Base-by-base conservation (phyloP, 2,888 invertebrate genomes). In the Protophormia terraenovae region DNA sequence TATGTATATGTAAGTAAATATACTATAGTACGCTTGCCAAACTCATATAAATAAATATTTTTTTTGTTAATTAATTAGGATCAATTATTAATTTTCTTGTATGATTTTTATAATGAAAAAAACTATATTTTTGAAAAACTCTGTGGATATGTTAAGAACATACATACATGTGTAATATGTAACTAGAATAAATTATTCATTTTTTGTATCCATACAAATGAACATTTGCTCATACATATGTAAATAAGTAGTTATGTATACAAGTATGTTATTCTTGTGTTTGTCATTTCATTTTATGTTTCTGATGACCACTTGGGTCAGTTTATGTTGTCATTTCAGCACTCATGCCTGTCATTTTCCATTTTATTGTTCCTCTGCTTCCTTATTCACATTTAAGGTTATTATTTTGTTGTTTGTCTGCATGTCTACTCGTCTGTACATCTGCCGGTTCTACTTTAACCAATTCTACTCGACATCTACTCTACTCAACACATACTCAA, bases 261-360 rank as follows among this genome's bases (percentile, higher is more conserved):
- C 10, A 55, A 53, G 64, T 38, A 32, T 64, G 60, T 67, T 19
- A 29, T 50, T 53, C 16, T 62, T 41, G 45, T 71, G 41, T 47
- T 35, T 75, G 62, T 69, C 35, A 58, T 79, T 69, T 66, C 29
- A 76, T 84, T 76, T 84, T 76, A 84, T 80, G 71, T 66, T 76
- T 50, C 29, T 66, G 41, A 60, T 84, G 80, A 84, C 79, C 84
- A 80, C 76, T 71, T 80, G 71, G 71, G 80, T 84, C 84, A 84
- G 71, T 80, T 80, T 80, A 66, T 71, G 66, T 76, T 71, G 80
- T 80, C 64, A 80, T 80, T 84, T 80, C 38, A 76, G 66, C 71
- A 72, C 84, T 84, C 76, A 58, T 76, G 75, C 71, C 58, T 80
- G 80, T 60, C 69, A 71, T 80, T 75, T 62, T 75, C 45, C 29